These are phyloP conservation scores for Serinus canaria DNA, from an alignment of 2,113 vertebrate genomes.

Conservation along the genomic window DNA sequence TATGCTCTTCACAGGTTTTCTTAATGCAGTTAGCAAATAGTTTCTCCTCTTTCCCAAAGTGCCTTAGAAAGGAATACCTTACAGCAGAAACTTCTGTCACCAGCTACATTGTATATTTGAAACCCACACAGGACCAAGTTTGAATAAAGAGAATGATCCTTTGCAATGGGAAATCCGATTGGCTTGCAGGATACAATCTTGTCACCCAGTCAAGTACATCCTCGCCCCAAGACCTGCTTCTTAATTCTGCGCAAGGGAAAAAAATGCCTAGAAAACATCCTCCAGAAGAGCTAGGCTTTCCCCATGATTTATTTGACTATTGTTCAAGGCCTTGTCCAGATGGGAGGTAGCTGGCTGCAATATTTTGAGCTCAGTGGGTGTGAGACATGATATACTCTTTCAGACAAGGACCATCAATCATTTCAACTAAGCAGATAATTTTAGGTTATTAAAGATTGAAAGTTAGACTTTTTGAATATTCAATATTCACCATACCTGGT, in stretches of 20 bases:
- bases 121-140: background rate
- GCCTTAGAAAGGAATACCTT: background rate
- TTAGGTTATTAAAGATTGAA: background rate
- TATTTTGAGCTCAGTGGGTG: slow-evolving; percentile 41
- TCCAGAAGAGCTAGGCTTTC: background rate
- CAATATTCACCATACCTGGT: background rate
- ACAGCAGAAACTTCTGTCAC: background rate
- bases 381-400: slow-evolving; percentile 24
- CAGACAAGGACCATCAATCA: background rate
- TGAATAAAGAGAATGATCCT: background rate
- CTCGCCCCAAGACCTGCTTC: background rate
- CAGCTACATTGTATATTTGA: background rate
- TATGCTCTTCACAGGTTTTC: background rate
- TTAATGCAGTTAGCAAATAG: background rate
- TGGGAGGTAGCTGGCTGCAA: background rate
- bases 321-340: background rate
- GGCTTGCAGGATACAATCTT: background rate
- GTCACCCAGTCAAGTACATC: background rate
- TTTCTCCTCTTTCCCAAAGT: background rate
- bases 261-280: background rate
- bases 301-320: background rate
- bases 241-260: slow-evolving; percentile 2
- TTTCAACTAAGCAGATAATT: background rate
- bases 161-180: background rate
- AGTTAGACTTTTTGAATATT: background rate